phyloP scores from a whole-genome alignment of 2,797 vertebrate species.

The Otolemur crassicaudatus region DNA sequence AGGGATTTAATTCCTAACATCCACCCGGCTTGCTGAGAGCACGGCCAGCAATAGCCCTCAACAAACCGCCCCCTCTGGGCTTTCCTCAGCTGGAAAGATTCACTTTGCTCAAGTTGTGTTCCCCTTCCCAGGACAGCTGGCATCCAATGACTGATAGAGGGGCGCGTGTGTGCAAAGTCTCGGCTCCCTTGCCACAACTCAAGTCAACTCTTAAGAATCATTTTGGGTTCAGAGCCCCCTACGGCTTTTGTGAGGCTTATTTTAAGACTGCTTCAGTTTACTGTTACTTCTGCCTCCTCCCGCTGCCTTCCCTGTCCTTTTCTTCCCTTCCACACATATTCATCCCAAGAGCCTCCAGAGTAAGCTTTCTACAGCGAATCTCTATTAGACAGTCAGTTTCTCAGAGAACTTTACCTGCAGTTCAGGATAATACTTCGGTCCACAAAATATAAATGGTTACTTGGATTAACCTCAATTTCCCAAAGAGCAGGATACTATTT shows the following conservation, averaged over 20 bases:
- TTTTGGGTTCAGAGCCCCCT: background rate
- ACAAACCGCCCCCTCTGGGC: background rate
- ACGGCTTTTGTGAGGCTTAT: background rate
- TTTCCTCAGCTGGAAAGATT: background rate
- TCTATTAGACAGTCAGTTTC: background rate
- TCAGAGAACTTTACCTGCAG: background rate
- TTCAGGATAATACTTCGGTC: background rate
- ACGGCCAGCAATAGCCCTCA: background rate
- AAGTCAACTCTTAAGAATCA: too few species aligned
- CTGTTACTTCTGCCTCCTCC: too few species aligned
- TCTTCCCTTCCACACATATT: background rate
- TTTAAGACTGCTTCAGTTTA: background rate
- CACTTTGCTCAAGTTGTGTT: background rate
- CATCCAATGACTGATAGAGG: background rate
- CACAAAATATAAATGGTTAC: background rate
- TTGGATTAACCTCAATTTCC: background rate
- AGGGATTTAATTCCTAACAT: background rate
- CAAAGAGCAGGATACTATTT: background rate
- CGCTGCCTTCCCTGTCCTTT: too few species aligned
- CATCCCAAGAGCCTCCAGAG: background rate
- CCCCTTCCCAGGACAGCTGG: background rate
- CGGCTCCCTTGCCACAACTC: rapidly evolving
- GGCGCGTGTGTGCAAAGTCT: background rate
- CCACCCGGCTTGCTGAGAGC: background rate
- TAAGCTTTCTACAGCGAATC: background rate